These are phyloP conservation scores for Luscinia megarhynchos DNA, from an alignment of 2,797 vertebrate genomes.

Conservation along the genomic window DNA sequence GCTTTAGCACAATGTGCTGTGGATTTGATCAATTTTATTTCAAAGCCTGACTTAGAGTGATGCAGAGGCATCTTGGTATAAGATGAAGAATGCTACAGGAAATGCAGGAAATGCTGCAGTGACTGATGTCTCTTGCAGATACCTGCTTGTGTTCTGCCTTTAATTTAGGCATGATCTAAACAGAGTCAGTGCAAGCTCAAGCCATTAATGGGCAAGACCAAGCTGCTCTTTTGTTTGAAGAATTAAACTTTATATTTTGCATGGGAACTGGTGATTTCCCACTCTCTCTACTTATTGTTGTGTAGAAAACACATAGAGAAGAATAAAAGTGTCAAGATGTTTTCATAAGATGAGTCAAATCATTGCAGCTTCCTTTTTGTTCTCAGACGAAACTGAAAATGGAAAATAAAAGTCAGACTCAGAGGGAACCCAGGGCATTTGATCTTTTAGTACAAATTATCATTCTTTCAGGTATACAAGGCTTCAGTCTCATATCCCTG, in stretches of 20 bases:
- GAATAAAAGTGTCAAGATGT: background rate
- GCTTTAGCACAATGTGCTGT: background rate
- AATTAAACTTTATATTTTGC: background rate
- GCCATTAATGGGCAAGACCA: background rate
- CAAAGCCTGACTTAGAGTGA: background rate
- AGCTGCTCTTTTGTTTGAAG: background rate
- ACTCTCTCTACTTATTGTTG: background rate
- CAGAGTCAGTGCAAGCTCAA: background rate
- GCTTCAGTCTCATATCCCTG: background rate
- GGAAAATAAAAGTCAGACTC: background rate
- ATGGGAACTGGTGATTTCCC: background rate
- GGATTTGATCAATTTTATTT: slow-evolving; percentile 12
- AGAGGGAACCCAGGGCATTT: background rate
- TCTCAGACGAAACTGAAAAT: background rate
- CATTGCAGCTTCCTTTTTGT: background rate
- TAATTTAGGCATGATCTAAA: background rate
- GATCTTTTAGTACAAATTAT: background rate
- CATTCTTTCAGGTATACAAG: background rate
- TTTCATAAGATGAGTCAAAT: background rate
- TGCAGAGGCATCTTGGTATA: background rate
- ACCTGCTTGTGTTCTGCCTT: background rate
- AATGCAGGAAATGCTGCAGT: background rate
- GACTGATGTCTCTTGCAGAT: background rate
- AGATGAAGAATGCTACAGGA: background rate
- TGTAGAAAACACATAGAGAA: background rate